Percentiles rank a stretch among this genome's conserved stretches.
Conservation (phyloP, 1,140 invertebrate genomes). For the Eumaeus atala region DNA sequence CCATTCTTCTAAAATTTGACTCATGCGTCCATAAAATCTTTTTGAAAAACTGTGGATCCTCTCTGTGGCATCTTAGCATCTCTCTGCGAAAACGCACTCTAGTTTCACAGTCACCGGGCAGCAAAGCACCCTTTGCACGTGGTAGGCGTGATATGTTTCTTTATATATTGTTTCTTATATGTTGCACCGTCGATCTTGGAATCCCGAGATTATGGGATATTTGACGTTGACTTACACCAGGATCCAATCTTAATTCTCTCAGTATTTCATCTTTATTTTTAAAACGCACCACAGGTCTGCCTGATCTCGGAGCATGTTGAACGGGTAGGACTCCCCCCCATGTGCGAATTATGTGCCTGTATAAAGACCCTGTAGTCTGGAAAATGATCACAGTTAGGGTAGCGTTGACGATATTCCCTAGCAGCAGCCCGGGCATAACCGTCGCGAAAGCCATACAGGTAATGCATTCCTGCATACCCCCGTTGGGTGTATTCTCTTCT, state of each 20-base stretch:
- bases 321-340: conserved; percentile 17
- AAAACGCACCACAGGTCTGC: conserved; percentile 14
- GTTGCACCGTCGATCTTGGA: conserved; percentile 1
- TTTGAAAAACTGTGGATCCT: conserved; percentile 17
- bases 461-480: conserved; percentile 21
- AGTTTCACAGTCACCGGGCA: conserved; percentile 13
- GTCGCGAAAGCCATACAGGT: conserved; percentile 22
- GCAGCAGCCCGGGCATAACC: conserved; percentile 19
- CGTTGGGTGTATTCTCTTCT: conserved; percentile 16
- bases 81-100: conserved; percentile 10
- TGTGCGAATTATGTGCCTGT: conserved; percentile 17
- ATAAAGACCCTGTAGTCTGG: conserved; percentile 18
- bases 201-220: conserved; percentile 13
- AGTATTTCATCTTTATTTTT: conserved; percentile 14
- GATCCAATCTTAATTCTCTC: conserved; percentile 15
- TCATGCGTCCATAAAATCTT: conserved; percentile 20
- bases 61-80: conserved; percentile 15
- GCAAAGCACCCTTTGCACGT: conserved; percentile 17
- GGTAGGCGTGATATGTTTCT: conserved; percentile 15
- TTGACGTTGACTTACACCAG: conserved; percentile 12
- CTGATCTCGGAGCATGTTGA: conserved; percentile 15
- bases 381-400: conserved; percentile 18
- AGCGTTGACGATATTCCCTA: conserved; percentile 19
- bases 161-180: conserved; percentile 8
- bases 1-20: conserved; percentile 19